Conservation (phyloP, 1,140 invertebrate species). For the Protaetia brevitarsis region DNA sequence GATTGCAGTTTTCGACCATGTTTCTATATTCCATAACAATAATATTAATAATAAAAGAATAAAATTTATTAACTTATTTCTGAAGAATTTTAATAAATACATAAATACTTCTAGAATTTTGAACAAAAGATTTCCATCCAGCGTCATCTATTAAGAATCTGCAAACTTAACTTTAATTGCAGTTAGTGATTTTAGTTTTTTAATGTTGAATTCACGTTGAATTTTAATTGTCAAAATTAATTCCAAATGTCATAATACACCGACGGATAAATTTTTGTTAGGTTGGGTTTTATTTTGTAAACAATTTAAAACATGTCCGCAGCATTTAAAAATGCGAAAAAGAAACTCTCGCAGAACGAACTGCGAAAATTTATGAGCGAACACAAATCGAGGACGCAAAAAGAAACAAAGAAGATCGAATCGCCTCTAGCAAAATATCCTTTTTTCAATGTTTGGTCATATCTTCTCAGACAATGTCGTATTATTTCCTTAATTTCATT, state of each 20-base stretch:
- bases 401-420: constrained; percentile 62
- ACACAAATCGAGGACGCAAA: constrained; percentile 59
- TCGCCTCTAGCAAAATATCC: constrained; percentile 76
- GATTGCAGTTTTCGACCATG: too few species aligned
- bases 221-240: background rate
- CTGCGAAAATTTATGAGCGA: constrained; percentile 65
- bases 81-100: too few species aligned
- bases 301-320: constrained; percentile 50
- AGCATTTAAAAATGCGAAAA: constrained; percentile 53
- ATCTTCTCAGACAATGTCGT: background rate
- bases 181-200: too few species aligned
- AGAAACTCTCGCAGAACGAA: constrained; percentile 64
- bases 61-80: too few species aligned
- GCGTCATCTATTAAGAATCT: too few species aligned
- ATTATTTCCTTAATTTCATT: constrained; percentile 53
- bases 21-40: too few species aligned
- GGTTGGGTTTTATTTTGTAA: constrained; percentile 1
- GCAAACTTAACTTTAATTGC: too few species aligned
- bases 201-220: too few species aligned
- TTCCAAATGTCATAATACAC: background rate
- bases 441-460: constrained; percentile 47
- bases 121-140: too few species aligned
- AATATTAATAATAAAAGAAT: too few species aligned
- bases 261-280: too few species aligned
- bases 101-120: too few species aligned